These are phyloP conservation scores for Phallusia fumigata DNA, from an alignment of 23 tunicate genomes.

Conservation along the genomic window DNA sequence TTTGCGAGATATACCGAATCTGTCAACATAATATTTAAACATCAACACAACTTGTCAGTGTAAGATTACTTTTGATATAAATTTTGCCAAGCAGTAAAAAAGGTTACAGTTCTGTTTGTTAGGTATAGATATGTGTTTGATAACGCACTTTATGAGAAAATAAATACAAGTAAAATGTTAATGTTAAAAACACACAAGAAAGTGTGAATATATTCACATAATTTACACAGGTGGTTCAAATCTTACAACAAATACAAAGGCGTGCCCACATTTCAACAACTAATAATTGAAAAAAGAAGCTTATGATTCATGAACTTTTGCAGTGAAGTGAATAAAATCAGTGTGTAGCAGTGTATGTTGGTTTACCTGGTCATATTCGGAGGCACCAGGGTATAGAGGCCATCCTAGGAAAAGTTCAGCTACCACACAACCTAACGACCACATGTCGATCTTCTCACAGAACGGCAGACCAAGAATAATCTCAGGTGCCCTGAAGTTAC, in stretches of 20 bases:
- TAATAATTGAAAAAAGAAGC: no score
- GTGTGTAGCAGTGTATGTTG: neutral
- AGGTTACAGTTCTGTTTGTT: no score
- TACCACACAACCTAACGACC: constrained; percentile 98
- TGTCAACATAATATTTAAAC: constrained; percentile 18
- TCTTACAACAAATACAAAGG: no score
- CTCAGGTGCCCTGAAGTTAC: constrained; percentile 87
- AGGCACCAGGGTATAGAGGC: constrained; percentile 96
- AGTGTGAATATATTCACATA: no score
- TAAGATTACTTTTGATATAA: no score
- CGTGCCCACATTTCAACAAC: no score
- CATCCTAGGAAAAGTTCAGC: constrained; percentile 95
- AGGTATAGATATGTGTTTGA: no score
- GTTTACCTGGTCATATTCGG: constrained; percentile 95
- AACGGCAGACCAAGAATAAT: constrained; percentile 94
- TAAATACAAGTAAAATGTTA: no score
- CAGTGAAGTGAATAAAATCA: neutral
- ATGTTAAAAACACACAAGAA: no score
- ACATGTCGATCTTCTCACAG: constrained; percentile 96
- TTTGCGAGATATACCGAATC: constrained; percentile 93
- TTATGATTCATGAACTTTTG: no score
- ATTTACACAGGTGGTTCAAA: neutral
- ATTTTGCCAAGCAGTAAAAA: no score
- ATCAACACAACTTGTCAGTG: neutral
- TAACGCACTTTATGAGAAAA: no score